These are phyloP conservation scores for Sebastes itinus DNA, from an alignment of 2,797 vertebrate genomes.

Conservation along the genomic window DNA sequence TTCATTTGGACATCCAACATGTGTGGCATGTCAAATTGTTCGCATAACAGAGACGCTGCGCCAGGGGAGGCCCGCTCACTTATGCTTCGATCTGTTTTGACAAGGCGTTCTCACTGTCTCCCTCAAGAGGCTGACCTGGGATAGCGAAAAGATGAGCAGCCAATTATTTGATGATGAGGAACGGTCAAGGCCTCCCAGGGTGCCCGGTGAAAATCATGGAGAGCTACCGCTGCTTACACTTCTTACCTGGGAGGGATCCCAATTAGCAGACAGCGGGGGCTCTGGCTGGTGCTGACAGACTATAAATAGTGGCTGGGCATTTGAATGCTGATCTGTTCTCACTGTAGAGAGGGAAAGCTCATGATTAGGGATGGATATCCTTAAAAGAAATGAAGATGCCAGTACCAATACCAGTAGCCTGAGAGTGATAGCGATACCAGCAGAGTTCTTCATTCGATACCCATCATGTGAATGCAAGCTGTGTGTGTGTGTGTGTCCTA, in stretches of 20 bases:
- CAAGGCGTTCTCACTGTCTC: slow-evolving; percentile 61
- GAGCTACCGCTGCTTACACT: slow-evolving; percentile 36
- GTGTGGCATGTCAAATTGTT: slow-evolving; percentile 75
- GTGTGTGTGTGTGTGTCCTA: no score
- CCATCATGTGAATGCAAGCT: no score
- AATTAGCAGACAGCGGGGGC: slow-evolving; percentile 66
- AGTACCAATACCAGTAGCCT: no score
- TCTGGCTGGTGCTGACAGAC: slow-evolving; percentile 68
- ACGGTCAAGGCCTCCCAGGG: slow-evolving; percentile 25
- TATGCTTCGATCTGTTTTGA: slow-evolving; percentile 69
- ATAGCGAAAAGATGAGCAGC: slow-evolving; percentile 49
- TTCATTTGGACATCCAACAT: slow-evolving; percentile 71
- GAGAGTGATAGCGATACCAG: no score
- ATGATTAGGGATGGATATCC: not conserved
- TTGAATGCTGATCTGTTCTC: slow-evolving; percentile 67
- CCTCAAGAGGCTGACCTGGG: slow-evolving; percentile 56
- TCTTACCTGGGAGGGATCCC: slow-evolving; percentile 72
- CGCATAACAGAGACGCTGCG: slow-evolving; percentile 70
- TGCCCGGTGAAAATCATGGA: slow-evolving; percentile 31
- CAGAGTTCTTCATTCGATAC: no score
- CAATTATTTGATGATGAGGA: slow-evolving; percentile 63
- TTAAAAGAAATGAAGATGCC: no score
- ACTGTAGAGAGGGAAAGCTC: slow-evolving; percentile 36
- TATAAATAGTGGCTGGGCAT: slow-evolving; percentile 73
- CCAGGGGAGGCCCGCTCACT: slow-evolving; percentile 65